Evolutionary conservation across 2,113 vertebrate genomes (phyloP).

Genomic region (Xyrauchen texanus): DNA sequence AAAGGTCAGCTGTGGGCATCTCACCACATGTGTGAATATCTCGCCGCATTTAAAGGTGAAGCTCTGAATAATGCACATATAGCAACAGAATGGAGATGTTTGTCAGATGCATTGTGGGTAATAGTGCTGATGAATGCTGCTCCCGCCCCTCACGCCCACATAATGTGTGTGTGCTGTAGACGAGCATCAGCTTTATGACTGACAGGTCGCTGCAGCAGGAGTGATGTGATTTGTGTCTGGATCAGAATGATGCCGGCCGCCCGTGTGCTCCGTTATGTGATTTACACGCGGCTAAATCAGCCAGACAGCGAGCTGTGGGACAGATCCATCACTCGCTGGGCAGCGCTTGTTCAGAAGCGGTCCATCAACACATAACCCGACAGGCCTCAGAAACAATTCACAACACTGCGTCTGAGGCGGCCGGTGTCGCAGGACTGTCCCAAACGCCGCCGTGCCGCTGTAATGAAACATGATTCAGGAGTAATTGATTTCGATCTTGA

Average conservation of each 20-base stretch:
- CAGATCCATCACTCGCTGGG: constrained; percentile 58
- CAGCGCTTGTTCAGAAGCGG: constrained; percentile 41
- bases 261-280: constrained; percentile 63
- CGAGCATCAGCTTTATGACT: constrained; percentile 58
- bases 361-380: constrained; percentile 44
- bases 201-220: constrained; percentile 47
- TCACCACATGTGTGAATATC: not conserved
- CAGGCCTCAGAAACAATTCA: too few relatives aligned
- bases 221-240: constrained; percentile 71
- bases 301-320: constrained; percentile 65
- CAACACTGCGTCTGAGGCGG: too few relatives aligned
- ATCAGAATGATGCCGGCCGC: constrained; percentile 73
- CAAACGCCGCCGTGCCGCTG: not conserved
- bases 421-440: not conserved
- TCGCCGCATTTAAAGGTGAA: not conserved
- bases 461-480: constrained; percentile 9
- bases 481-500: constrained; percentile 36
- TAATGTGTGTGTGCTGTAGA: not conserved
- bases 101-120: constrained; percentile 27
- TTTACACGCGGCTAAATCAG: constrained; percentile 73
- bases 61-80: not conserved
- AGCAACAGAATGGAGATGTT: not conserved
- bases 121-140: not conserved
- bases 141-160: not conserved
- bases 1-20: too few relatives aligned